Evolutionary conservation across 2,797 vertebrate genomes (phyloP), one percentile per base, ranked within the genome.

Genomic region (Pseudotriccus pelzelni): DNA sequence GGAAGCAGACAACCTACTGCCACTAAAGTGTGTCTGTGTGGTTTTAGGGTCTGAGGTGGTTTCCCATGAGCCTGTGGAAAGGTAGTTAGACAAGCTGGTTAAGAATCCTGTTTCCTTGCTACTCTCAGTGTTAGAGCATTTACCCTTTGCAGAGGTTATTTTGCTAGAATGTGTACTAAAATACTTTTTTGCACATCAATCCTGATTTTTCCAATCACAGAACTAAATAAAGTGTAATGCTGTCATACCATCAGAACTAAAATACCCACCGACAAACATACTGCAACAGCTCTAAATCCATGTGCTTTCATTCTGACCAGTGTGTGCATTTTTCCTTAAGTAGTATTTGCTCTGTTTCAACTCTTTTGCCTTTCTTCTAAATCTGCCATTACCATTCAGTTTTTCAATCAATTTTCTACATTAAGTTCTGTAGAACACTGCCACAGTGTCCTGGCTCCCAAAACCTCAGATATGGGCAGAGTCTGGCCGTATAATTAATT

Each of bases 21-120:
- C 47, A 62, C 11, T 22, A 37, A 8, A 4, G 2, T 25, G 27
- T 34, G 39, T 18, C 13, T 8, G 1, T 30, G n/a, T 0, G 5
- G 28, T 27, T 64, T 72, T 49, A 0, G 0, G 23, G 21, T 67
- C 27, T 41, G 46, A 21, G 16, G 25, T 60, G 21, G 23, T 23
- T 56, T 18, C 36, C 6, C 2, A 2, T 3, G 14, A 37, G 14
- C 19, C 25, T 56, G 0, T 49, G 34, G 34, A 27, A 75, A 72
- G 15, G 5, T 32, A 41, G 6, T 41, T 30, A 37, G 50, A 37
- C 37, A 87, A 34, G 7, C 4, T 44, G 44, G 14, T 41, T 47
- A 56, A 62, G 46, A 44, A 85, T 46, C 4, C 14, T 12, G 2
- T 64, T 93, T 81, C 8, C 20, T 70, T 52, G 7, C 39, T 20